Percentiles rank a stretch among this genome's conserved stretches.
Conservation (phyloP, 2,888 invertebrate genomes). For the Machimus atricapillus region DNA sequence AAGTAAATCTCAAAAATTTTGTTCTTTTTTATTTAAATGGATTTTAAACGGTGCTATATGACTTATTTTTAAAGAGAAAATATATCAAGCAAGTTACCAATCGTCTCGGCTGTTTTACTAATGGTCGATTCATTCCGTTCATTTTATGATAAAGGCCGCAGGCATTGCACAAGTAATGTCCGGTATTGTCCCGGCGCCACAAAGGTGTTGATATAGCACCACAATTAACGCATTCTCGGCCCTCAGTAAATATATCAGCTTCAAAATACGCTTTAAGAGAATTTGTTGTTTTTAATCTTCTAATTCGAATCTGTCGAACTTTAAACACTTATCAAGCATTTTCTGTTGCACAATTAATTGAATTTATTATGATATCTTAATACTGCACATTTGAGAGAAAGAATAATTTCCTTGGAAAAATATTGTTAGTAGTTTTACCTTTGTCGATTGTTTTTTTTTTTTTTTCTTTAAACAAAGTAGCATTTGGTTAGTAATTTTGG, state of each 20-base stretch:
- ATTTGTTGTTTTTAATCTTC: slow-evolving; percentile 43
- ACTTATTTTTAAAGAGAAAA: slow-evolving; percentile 42
- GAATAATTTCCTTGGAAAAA: not conserved
- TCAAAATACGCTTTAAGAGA: slow-evolving; percentile 62
- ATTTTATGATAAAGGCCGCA: slow-evolving; percentile 98
- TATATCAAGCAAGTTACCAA: slow-evolving; percentile 69
- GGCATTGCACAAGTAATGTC: slow-evolving; percentile 99
- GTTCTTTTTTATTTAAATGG: slow-evolving; percentile 52
- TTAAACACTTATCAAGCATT: slow-evolving; percentile 23
- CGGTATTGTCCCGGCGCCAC: slow-evolving; percentile 98
- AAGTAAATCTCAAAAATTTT: slow-evolving; percentile 54
- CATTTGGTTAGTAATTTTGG: not conserved
- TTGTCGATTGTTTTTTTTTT: not conserved
- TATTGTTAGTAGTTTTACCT: slow-evolving; percentile 1
- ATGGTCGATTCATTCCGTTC: slow-evolving; percentile 93
- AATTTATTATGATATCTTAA: slow-evolving; percentile 51
- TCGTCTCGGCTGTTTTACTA: slow-evolving; percentile 90
- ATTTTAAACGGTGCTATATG: slow-evolving; percentile 21
- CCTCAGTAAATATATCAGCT: slow-evolving; percentile 73
- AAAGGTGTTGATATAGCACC: slow-evolving; percentile 96
- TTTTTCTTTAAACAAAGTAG: not conserved
- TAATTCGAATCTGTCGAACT: not conserved
- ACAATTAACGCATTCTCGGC: slow-evolving; percentile 98
- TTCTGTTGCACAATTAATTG: slow-evolving; percentile 49
- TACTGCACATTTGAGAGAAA: not conserved